Percentiles rank a stretch among this genome's conserved stretches.
These are phyloP conservation scores for Drosophila ficusphila DNA, from an alignment of 1,140 invertebrate species.

Conservation along the genomic window DNA sequence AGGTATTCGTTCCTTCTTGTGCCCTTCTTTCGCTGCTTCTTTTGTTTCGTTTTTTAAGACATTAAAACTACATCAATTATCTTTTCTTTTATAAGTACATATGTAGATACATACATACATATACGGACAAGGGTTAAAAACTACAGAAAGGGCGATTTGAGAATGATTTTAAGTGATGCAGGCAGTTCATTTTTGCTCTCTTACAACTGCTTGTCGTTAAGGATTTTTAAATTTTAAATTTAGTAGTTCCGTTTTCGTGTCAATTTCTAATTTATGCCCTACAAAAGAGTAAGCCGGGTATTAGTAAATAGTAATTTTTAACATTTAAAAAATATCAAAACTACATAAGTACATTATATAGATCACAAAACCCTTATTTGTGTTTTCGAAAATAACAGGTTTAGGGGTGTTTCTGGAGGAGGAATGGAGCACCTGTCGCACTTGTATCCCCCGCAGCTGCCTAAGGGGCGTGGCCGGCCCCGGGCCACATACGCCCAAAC, in stretches of 20 bases:
- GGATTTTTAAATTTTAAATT: too few relatives aligned
- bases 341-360: constrained; percentile 6
- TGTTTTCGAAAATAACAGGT: constrained; percentile 3
- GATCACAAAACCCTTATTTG: not conserved
- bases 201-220: too few relatives aligned
- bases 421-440: constrained; percentile 26
- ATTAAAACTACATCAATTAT: constrained; percentile 5
- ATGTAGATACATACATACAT: too few relatives aligned
- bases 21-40: constrained; percentile 2
- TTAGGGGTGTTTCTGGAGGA: not conserved
- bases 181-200: too few relatives aligned
- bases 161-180: not conserved
- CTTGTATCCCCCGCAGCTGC: constrained; percentile 27
- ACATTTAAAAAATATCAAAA: constrained; percentile 1
- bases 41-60: constrained; percentile 4
- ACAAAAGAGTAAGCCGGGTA: not conserved
- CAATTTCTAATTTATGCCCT: not conserved
- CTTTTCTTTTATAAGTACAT: constrained; percentile 1
- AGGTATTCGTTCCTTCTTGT: constrained; percentile 2
- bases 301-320: not conserved
- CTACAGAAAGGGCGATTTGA: not conserved
- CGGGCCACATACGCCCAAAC: constrained; percentile 71
- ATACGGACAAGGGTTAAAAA: not conserved
- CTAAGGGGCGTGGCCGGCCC: constrained; percentile 71
- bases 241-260: too few relatives aligned